These are phyloP conservation scores for Cotesia chilonis DNA, from an alignment of 1,140 invertebrate species.

Conservation along the genomic window DNA sequence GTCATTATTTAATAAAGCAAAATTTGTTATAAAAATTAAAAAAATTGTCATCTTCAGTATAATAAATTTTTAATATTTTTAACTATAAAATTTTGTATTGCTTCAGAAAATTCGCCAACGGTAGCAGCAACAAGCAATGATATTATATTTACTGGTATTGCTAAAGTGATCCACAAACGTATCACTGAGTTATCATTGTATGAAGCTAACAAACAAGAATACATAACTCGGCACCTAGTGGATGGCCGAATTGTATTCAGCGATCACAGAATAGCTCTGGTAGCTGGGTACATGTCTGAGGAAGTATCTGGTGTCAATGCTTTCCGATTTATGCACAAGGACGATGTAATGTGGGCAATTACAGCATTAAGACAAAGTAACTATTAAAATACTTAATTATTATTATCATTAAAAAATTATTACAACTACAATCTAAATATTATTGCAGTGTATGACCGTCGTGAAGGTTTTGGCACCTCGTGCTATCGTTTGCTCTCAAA, in stretches of 20 bases:
- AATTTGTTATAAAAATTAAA: too few relatives aligned
- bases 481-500: slow-evolving; percentile 83
- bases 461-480: slow-evolving; percentile 77
- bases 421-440: slow-evolving; percentile 35
- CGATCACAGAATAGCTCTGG: slow-evolving; percentile 84
- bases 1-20: too few relatives aligned
- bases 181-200: slow-evolving; percentile 74
- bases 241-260: slow-evolving; percentile 85
- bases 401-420: slow-evolving; percentile 29
- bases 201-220: slow-evolving; percentile 82
- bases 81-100: neutral
- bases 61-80: neutral
- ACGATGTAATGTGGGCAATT: slow-evolving; percentile 85
- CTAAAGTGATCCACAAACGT: slow-evolving; percentile 72
- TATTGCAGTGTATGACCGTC: slow-evolving; percentile 80
- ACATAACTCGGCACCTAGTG: slow-evolving; percentile 82
- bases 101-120: too few relatives aligned
- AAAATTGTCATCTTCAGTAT: too few relatives aligned
- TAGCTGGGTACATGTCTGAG: slow-evolving; percentile 85
- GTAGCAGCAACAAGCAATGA: slow-evolving; percentile 58
- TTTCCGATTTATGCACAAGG: slow-evolving; percentile 86
- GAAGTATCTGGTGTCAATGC: slow-evolving; percentile 83
- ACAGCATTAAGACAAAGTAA: slow-evolving; percentile 81
- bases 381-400: neutral
- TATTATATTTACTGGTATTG: slow-evolving; percentile 75